These are phyloP conservation scores for Poeciliopsis prolifica DNA, from an alignment of 2,113 vertebrate genomes.

Conservation along the genomic window DNA sequence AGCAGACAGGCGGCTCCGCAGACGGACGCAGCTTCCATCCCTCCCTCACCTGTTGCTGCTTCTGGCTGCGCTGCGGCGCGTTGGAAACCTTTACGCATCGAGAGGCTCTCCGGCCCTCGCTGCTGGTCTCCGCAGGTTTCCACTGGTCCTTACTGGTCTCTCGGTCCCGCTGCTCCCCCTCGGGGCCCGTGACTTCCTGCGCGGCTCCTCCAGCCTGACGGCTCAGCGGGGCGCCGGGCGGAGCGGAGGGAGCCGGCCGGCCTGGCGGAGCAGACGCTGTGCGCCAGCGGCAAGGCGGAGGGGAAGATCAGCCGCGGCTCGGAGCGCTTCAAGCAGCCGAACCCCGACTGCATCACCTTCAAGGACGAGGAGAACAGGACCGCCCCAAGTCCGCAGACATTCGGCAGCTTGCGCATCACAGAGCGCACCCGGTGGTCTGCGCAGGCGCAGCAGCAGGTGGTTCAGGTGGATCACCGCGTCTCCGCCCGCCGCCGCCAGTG, in stretches of 20 bases:
- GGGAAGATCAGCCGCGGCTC: conserved; percentile 92
- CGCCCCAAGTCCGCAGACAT: conserved; percentile 63
- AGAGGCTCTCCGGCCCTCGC: conserved; percentile 15
- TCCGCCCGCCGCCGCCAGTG: too few relatives aligned
- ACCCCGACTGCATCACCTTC: conserved; percentile 98
- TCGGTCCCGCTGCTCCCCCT: too few relatives aligned
- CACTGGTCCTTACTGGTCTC: too few relatives aligned
- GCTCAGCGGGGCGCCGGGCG: too few relatives aligned
- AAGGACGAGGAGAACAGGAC: conserved; percentile 98
- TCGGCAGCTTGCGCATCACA: conserved; percentile 55
- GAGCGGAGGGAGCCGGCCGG: conserved; percentile 61
- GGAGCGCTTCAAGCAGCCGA: conserved; percentile 95
- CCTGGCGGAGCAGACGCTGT: conserved; percentile 92
- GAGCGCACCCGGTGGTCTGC: conserved; percentile 10
- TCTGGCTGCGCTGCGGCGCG: conserved; percentile 74
- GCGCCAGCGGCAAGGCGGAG: conserved; percentile 93
- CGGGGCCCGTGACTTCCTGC: conserved; percentile 55
- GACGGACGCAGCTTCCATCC: conserved; percentile 77
- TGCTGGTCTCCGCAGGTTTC: too few relatives aligned
- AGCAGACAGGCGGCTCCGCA: conserved; percentile 53
- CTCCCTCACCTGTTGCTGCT: conserved; percentile 83
- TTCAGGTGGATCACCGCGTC: conserved; percentile 40
- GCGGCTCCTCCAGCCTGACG: conserved; percentile 56
- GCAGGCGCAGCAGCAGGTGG: conserved; percentile 26
- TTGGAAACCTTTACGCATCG: conserved; percentile 76